Evolutionary conservation across 1,140 invertebrate species (phyloP), one percentile per base, ranked within the genome.

Genomic region (Nephila pilipes): DNA sequence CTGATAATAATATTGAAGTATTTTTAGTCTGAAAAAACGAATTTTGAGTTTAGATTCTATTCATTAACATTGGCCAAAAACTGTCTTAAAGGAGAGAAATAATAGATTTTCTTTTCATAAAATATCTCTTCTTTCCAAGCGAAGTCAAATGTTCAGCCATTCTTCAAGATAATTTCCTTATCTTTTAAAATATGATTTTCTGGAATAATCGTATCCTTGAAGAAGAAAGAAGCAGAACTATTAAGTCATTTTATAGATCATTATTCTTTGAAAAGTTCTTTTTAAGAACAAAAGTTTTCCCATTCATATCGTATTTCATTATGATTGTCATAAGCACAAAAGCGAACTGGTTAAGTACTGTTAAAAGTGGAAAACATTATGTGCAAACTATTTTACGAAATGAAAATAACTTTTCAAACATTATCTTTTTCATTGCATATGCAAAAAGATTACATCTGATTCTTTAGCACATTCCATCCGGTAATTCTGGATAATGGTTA

Each of bases 261-360:
- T 32, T 4, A 18, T 75, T 32, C 69, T 16, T 36, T 29, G 5
- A 20, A 32, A 75, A 18, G 25, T 75, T 16, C 18, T 75, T 75
- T 75, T 75, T 75, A 75, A 75, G 29, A 75, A 75, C 69, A 20
- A 75, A 75, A 75, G 25, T 75, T 75, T 75, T 75, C 46, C 69
- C 29, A 75, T 75, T 75, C 32, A 75, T 25, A 29, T 75, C 32
- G 32, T 32, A 75, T 75, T 75, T 75, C 69, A 75, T 75, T 32
- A 75, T 29, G 32, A 75, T 16, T 32, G 29, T 18, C 69, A 36
- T 75, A 32, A 75, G 69, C 69, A 75, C 32, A 75, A 36, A 75
- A 75, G 69, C 29, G 6, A 29, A 10, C 69, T 75, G 14, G 16
- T 75, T 75, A 5, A 75, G 69, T 29, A 75, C 36, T 75, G 32